Conservation (phyloP, 2,888 invertebrate species). For the Azorinus chamasolen region DNA sequence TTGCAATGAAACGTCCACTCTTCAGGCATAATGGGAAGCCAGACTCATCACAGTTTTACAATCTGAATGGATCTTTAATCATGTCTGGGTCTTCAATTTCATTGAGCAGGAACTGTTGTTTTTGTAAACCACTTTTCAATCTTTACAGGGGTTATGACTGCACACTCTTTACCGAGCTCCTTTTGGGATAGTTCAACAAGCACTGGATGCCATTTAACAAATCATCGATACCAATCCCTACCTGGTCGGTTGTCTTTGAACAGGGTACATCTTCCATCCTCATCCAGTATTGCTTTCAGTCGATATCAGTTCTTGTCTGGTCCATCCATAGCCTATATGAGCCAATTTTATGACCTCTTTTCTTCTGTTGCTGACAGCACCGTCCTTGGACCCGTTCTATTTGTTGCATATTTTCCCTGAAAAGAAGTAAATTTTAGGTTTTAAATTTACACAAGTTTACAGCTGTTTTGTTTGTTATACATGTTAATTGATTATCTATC, state of each 20-base stretch:
- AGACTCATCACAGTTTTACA: conserved; percentile 40
- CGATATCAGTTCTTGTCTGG: conserved; percentile 12
- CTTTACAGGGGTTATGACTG: conserved; percentile 1
- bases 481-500: background rate
- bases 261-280: conserved; percentile 23
- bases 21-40: conserved; percentile 47
- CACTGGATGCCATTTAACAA: conserved; percentile 15
- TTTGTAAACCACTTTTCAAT: conserved; percentile 12
- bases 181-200: background rate
- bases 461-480: background rate
- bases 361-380: conserved; percentile 20
- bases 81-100: conserved; percentile 8
- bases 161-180: conserved; percentile 20
- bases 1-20: conserved; percentile 16
- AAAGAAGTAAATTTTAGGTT: background rate
- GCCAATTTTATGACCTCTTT: conserved; percentile 25
- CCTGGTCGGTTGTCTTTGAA: conserved; percentile 34
- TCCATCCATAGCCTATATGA: conserved; percentile 23
- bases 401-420: conserved; percentile 9
- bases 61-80: conserved; percentile 16
- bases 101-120: background rate
- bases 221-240: conserved; percentile 14
- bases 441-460: background rate
- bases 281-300: conserved; percentile 21
- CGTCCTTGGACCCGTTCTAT: conserved; percentile 5